These are phyloP conservation scores for Parauchenoglanis punctatus DNA, from an alignment of 2,797 vertebrate genomes.

Conservation along the genomic window DNA sequence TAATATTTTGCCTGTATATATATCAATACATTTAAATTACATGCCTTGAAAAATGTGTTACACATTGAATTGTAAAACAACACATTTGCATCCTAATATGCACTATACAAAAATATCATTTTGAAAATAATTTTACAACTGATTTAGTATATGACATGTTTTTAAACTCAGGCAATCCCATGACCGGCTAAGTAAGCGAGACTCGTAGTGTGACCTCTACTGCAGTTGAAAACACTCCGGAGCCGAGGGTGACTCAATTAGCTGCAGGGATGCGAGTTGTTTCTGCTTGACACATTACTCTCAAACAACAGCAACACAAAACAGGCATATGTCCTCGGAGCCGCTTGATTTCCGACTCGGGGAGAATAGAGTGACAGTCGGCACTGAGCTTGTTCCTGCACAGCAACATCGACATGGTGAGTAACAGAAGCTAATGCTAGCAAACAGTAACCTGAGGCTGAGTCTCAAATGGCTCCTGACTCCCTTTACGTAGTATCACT, in stretches of 20 bases:
- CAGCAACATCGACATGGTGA: constrained; percentile 79
- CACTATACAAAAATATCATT: not conserved
- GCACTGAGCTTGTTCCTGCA: constrained; percentile 70
- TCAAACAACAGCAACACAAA: constrained; percentile 59
- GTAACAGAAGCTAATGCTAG: constrained; percentile 58
- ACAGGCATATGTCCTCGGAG: constrained; percentile 79
- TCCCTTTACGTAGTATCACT: not conserved
- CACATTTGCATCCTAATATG: fast-evolving
- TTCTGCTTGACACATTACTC: constrained; percentile 61
- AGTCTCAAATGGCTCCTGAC: not conserved
- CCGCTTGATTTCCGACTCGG: constrained; percentile 71
- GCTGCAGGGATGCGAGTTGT: constrained; percentile 57
- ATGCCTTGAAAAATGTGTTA: fast-evolving
- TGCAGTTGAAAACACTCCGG: constrained; percentile 77
- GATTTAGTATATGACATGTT: not conserved
- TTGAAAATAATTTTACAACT: not conserved
- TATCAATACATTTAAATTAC: not conserved
- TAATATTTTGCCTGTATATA: constrained; percentile 35
- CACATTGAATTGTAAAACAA: not conserved
- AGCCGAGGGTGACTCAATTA: constrained; percentile 64
- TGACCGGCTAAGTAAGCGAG: constrained; percentile 50
- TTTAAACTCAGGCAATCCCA: constrained; percentile 61
- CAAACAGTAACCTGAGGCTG: not conserved
- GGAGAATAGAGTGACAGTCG: constrained; percentile 71
- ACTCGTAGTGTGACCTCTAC: constrained; percentile 80